A percentile compares a stretch with the other conserved stretches of the same genome.
Evolutionary conservation across 2,113 vertebrate species (phyloP).

Genomic region (Ceyx margarethae): DNA sequence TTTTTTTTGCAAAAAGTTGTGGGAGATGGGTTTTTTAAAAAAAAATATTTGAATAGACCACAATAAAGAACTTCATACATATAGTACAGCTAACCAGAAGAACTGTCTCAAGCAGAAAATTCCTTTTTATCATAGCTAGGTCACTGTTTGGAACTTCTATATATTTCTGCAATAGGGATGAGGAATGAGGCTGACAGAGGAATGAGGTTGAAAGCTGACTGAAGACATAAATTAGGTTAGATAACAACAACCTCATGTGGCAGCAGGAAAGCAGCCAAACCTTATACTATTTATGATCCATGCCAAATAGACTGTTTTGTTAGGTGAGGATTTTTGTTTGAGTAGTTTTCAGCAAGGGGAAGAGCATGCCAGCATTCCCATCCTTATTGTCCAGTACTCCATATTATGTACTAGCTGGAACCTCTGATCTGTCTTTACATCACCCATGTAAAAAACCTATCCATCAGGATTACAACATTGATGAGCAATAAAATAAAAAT

Average conservation of each 20-base stretch:
- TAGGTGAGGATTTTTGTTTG: background rate
- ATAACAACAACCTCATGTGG: background rate
- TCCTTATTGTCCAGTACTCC: background rate
- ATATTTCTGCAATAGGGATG: background rate
- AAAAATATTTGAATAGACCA: background rate
- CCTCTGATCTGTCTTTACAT: background rate
- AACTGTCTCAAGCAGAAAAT: background rate
- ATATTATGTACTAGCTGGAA: background rate
- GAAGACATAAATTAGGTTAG: constrained; percentile 27
- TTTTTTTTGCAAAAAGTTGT: background rate
- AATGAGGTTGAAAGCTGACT: background rate
- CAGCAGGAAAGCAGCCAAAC: constrained; percentile 19
- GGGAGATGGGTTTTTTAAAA: background rate
- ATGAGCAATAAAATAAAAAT: background rate
- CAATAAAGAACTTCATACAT: background rate
- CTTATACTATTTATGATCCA: background rate
- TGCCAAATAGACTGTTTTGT: background rate
- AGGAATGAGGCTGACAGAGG: background rate
- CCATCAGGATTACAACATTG: background rate
- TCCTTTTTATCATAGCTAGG: background rate
- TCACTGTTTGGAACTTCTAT: background rate
- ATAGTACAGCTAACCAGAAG: background rate
- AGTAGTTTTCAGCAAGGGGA: constrained; percentile 2
- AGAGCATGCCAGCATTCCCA: background rate
- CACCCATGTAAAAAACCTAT: background rate